A percentile compares a stretch with the other conserved stretches of the same genome.
phyloP scores from a whole-genome alignment of 2,113 vertebrate species.

The Bufo gargarizans region DNA sequence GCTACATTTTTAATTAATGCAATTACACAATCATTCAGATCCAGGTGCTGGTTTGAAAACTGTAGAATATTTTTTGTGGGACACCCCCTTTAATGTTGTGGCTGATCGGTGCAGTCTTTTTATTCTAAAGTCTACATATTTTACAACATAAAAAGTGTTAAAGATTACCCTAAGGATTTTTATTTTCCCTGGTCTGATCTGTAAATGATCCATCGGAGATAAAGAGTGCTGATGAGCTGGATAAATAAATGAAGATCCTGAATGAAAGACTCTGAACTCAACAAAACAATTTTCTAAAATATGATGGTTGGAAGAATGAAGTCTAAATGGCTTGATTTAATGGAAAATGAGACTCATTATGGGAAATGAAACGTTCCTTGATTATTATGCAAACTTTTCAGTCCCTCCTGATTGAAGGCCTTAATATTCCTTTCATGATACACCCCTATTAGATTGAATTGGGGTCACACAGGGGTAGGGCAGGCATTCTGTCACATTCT shows the following conservation, averaged over 20 bases:
- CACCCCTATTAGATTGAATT: slow-evolving; percentile 36
- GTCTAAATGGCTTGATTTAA: slow-evolving; percentile 44
- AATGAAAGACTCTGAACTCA: slow-evolving; percentile 24
- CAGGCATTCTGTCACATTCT: background rate
- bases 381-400: slow-evolving; percentile 48
- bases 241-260: slow-evolving; percentile 30
- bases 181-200: slow-evolving; percentile 8
- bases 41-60: no score
- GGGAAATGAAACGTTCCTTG: slow-evolving; percentile 30
- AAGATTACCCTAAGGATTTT: background rate
- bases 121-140: background rate
- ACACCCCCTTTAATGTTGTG: no score
- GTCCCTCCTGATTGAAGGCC: slow-evolving; percentile 18
- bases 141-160: background rate
- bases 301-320: slow-evolving; percentile 38
- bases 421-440: slow-evolving; percentile 5
- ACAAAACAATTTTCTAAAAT: slow-evolving; percentile 36
- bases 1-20: no score
- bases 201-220: slow-evolving; percentile 29
- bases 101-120: no score
- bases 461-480: background rate
- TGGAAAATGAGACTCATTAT: slow-evolving; percentile 49
- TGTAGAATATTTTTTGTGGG: no score
- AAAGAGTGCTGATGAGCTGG: slow-evolving; percentile 37
- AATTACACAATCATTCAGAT: no score